Evolutionary conservation across 37 sponge, comb jelly and placozoan species (phyloP).

Genomic region (Aphrocallistes beatrix): DNA sequence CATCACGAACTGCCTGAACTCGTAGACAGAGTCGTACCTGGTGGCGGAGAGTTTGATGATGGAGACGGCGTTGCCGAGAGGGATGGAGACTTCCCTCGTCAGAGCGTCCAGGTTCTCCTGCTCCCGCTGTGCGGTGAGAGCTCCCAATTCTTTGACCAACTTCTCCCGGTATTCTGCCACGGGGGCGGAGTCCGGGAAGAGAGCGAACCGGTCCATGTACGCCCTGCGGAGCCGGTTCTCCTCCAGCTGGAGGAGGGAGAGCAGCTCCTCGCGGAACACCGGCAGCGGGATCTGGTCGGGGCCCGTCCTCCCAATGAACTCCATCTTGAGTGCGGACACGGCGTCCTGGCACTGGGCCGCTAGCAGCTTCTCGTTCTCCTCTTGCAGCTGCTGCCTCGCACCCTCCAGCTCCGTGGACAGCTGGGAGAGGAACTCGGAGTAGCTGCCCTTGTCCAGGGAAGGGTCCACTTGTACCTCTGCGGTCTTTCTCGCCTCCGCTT

Average conservation of each 20-base stretch:
- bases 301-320: neutral
- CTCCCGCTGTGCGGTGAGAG: conserved; percentile 34
- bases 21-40: conserved; percentile 56
- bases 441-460: neutral
- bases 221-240: neutral
- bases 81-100: conserved; percentile 55
- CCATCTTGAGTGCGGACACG: neutral
- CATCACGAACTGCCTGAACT: conserved; percentile 42
- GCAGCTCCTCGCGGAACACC: neutral
- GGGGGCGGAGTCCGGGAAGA: neutral
- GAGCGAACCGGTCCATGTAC: neutral
- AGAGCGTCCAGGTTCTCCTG: conserved; percentile 68
- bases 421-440: neutral
- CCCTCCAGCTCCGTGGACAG: neutral
- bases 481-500: neutral
- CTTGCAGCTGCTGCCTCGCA: too few relatives aligned
- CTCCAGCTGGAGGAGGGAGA: neutral
- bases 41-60: conserved; percentile 55
- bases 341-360: neutral
- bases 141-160: conserved; percentile 23
- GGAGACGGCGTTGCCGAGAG: conserved; percentile 53
- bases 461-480: neutral
- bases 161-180: neutral
- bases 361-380: neutral
- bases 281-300: neutral